Base-by-base conservation (phyloP, 2,797 vertebrate genomes). In the Helarctos malayanus region DNA sequence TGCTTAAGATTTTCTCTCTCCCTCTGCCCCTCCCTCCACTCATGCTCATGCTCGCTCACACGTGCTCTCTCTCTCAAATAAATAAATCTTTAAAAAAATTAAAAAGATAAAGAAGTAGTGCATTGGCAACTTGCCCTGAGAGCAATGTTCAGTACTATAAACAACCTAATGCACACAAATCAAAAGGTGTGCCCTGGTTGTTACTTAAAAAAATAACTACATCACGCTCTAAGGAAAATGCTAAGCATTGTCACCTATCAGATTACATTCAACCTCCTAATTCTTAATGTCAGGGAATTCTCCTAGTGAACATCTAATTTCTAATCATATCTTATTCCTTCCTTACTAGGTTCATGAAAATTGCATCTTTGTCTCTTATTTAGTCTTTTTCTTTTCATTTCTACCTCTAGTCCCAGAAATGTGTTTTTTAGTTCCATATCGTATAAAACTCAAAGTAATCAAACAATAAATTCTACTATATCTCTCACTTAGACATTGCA, bases 71-170 rank as follows among this genome's bases (percentile, higher is more conserved):
- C 65, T 35, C 4, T 68, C 65, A 68, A 68, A 68, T 68, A 35
- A 68, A 35, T 68, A 68, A 68, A 68, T 68, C 18, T 35, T 68
- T 18, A 4, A 35, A 68, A 68, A 35, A 68, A 19, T 19, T 35
- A 3, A 19, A 35, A 68, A 35, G 35, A 35, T 89, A 47, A 94
- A 87, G 65, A 95, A 97, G n/a, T 29, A 75, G 13, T 90, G 23
- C 18, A 84, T 21, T 52, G 54, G 52, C 61, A 90, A 59, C 25
- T 83, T 90, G 35, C 29, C 2, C 63, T 89, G 6, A 49, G 69
- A 35, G 11, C 29, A 38, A n/a, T 80, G 27, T 56, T 79, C 38
- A 86, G 21, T 82, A 87, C 27, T 75, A 10, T 41, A 45, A 91
- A 35, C 61, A 86, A 83, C 4, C 76, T 71, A 47, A 79, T 59